Base-by-base conservation (phyloP, 2,113 vertebrate species). In the Urocynchramus pylzowi region DNA sequence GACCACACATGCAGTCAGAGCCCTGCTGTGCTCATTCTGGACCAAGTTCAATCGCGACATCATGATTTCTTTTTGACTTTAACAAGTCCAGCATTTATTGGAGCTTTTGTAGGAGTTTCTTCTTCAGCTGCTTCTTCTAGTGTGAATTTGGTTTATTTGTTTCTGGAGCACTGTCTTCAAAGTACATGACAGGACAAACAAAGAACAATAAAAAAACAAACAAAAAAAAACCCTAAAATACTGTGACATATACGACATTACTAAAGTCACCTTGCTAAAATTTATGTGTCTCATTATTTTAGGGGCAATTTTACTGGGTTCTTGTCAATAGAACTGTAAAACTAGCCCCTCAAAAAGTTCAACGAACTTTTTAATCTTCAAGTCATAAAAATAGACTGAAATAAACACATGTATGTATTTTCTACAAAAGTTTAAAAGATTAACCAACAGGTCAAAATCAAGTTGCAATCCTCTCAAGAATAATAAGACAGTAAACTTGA, bases 401-500 rank as follows among this genome's bases (percentile, higher is more conserved):
- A 86, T 70, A 79, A 57, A 27, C 12, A 21, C 50, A 67, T 0
- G 1, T 8, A 6, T 61, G 16, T 86, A 71, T 86, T 95, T 97
- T 94, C 68, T 74, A 79, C 33, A 76, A 89, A 95, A 97, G 75
- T 95, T 93, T 95, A 81, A 93, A 95, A 94, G 45, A 96, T 84
- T 71, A 97, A 83, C 84, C 92, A 97, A 96, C 93, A 96, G 96
- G 93, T 95, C 96, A 97, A 94, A 94, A 94, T 93, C 95, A 96
- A 97, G 97, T 97, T 95, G 80, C 94, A 97, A 97, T 88, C 96
- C 97, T 97, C 97, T 97, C 93, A 98, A 97, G 97, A 97, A 95
- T 97, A 98, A 95, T 95, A 96, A 96, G 97, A 91, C 97, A 96
- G 95, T 96, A 94, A 97, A 97, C 95, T 98, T 97, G 97, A 97